A percentile compares a stretch with the other conserved stretches of the same genome.
phyloP scores from a whole-genome alignment of 1,140 invertebrate genomes.

The Brachionus sp. region DNA sequence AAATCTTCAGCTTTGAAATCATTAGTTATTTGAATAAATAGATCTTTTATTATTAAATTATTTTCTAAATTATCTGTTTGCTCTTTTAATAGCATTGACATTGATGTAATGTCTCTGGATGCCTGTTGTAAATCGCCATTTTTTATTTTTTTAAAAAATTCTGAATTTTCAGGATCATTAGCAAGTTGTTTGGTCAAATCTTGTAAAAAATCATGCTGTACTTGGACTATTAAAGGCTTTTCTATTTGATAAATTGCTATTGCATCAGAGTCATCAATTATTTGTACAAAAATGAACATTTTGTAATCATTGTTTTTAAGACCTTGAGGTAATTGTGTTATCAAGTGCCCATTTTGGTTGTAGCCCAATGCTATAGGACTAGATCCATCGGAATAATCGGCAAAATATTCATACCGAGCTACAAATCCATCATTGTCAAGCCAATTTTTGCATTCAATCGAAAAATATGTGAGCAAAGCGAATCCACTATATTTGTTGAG shows the following conservation, averaged over 20 bases:
- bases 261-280: slow-evolving; percentile 34
- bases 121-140: background rate
- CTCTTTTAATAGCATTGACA: background rate
- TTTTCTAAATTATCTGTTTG: background rate
- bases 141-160: background rate
- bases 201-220: background rate
- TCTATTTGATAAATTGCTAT: slow-evolving; percentile 7
- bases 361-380: slow-evolving; percentile 12
- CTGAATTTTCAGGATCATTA: background rate
- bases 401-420: slow-evolving; percentile 16
- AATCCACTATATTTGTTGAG: background rate
- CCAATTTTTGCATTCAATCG: slow-evolving; percentile 1
- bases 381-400: background rate
- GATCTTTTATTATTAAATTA: background rate
- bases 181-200: background rate
- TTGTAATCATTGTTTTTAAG: background rate
- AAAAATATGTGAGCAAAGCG: background rate
- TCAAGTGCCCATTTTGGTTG: background rate
- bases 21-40: background rate
- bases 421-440: slow-evolving; percentile 15
- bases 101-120: background rate
- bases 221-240: background rate
- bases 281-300: background rate
- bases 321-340: background rate
- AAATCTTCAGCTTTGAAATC: background rate